Base-by-base conservation (phyloP, 2,888 invertebrate genomes). In the Lithosia quadra region DNA sequence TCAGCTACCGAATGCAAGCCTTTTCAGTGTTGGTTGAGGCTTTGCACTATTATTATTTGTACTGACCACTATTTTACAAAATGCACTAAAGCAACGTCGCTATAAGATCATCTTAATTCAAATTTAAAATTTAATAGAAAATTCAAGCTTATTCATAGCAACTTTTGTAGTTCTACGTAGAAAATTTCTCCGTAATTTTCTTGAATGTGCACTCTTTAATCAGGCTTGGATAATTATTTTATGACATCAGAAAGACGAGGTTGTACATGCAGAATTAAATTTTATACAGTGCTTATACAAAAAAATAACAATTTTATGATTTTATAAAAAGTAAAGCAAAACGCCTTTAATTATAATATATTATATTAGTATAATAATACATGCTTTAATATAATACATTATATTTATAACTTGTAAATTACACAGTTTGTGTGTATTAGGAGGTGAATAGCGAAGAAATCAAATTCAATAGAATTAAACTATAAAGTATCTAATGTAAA, bases 41-140 rank as follows among this genome's bases (percentile, higher is more conserved):
- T 28, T 4, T 28, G n/a, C 28, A 28, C 5, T 28, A 28, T 28
- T 28, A 28, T 28, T 28, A 28, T 85, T 85, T 82, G 77, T 81
- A 80, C 81, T n/a, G n/a, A n/a, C n/a, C n/a, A n/a, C n/a, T 83
- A 86, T 82, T 84, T 86, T 83, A 82, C 88, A 90, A 90, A 91
- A 90, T 92, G 91, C 92, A 92, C 84, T 88, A 87, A 85, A 88
- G 87, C 90, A 87, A 85, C 86, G 87, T 86, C 85, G 83, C 86
- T 87, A 84, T 83, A 88, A 91, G 93, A 93, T 94, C 86, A 90
- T 92, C 92, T 92, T 90, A 93, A 94, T 90, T 92, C 89, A 80
- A 85, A 91, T 88, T 92, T 93, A 93, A 93, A 91, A 90, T 91
- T 92, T 92, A 92, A 92, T 93, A 91, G 87, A 75, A 71, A 72